Base-by-base conservation (phyloP, 2,797 vertebrate genomes). In the Galagoides demidoff region DNA sequence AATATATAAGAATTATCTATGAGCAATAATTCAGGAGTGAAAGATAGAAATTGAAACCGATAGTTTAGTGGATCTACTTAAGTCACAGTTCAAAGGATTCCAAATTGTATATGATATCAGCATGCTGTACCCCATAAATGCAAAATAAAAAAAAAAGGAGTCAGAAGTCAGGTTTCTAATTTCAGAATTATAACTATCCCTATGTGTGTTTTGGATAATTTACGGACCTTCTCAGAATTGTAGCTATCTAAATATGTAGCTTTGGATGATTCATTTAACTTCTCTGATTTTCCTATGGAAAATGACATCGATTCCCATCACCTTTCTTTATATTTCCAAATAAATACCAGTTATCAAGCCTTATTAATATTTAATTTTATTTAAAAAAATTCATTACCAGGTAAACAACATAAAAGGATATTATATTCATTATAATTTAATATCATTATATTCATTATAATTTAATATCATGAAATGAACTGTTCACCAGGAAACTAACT, bases 201-300 rank as follows among this genome's bases (percentile, higher is more conserved):
- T 89, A 20, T 93, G 7, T 78, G 55, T 61, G 11, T 14, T n/a
- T 89, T 90, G 61, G n/a, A 76, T 81, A 92, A 84, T 34, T 92
- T 25, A 52, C 11, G 63, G 34, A 59, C 76, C 2, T 17, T 29
- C 25, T 77, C 31, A 87, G 22, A 63, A 52, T 52, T 52, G 49
- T 19, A n/a, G 9, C 7, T 73, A 57, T 6, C 3, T 79, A 64
- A 90, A 25, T 92, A 7, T 74, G 55, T 61, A 64, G 11, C 19
- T n/a, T 89, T 87, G 61, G 29, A 76, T 81, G 93, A 84, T 34
- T 92, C 29, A 52, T 17, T 68, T 39, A 59, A 76, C 2, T 17
- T 29, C 25, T 77, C 31, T 91, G 12, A 64, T 77, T 7, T 71
- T 77, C 43, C n/a, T 66, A 14, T 31, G 7, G 88, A 74, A 92